Evolutionary conservation across 2,113 vertebrate species (phyloP), one percentile per base, ranked within the genome.

Genomic region (Rattus rattus): DNA sequence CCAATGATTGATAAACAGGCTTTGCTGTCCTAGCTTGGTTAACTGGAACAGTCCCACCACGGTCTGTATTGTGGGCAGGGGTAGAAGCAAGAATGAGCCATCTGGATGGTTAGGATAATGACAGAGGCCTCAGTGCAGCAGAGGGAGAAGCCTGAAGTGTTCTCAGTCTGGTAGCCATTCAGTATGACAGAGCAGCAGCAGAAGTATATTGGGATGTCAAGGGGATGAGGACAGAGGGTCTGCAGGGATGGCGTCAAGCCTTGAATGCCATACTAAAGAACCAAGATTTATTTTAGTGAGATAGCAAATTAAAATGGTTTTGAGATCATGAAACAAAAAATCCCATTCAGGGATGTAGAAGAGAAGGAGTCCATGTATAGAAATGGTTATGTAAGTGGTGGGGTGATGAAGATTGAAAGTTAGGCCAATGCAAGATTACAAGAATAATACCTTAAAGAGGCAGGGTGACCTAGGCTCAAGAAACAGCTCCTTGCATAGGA

Each of bases 221-320:
- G 49, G 54, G 56, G 75, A 72, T 59, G 63, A 83, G 84, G 39
- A 16, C 65, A 70, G 36, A 67, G 22, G 1, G 3, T 59, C 30
- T 30, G 22, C 36, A 47, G 56, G 59, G 72, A 73, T 92, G 20
- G 14, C 7, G 47, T 81, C 65, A 54, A 63, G 83, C 10, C 33
- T 13, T 24, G 19, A 56, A 61, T 56, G 20, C 4, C 69, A 22
- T 1, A 30, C 43, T 14, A 24, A 76, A 28, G 43, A 70, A 36
- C 0, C 43, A n/a, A 12, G 16, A 3, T 70, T 65, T 19, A 36
- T n/a, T 52, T 76, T 33, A 30, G 0, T 43, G 52, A 39, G 47
- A 91, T 30, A 89, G 8, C 12, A 56, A 33, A 43, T 72, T 11
- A 72, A 30, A 77, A 12, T 39, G n/a, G 56, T 5, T 26, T 7